These are phyloP conservation scores for Ophion ellenae DNA, from an alignment of 2,888 invertebrate species.

Conservation along the genomic window DNA sequence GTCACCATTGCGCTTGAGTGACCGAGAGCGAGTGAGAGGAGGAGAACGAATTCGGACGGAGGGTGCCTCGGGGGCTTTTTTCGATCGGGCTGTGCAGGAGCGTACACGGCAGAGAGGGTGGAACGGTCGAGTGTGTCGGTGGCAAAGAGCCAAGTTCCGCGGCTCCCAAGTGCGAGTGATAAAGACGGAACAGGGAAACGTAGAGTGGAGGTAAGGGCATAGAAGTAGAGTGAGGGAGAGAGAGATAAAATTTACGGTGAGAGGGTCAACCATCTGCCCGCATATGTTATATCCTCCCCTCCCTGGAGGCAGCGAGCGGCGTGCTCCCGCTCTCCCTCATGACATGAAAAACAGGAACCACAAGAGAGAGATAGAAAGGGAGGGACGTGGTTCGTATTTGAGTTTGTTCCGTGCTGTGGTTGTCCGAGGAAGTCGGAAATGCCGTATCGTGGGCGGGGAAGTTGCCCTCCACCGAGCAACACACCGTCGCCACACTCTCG, in stretches of 20 bases:
- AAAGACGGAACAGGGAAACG: constrained; percentile 26
- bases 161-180: constrained; percentile 49
- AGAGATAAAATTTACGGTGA: constrained; percentile 65
- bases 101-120: constrained; percentile 54
- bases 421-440: constrained; percentile 76
- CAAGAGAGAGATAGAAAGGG: constrained; percentile 49
- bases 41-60: constrained; percentile 62
- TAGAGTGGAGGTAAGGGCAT: constrained; percentile 50
- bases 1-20: constrained; percentile 25
- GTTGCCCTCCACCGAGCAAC: constrained; percentile 45
- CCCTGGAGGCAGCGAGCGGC: constrained; percentile 61
- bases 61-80: constrained; percentile 77
- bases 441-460: constrained; percentile 67
- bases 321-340: constrained; percentile 58
- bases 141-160: constrained; percentile 61
- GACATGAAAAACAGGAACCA: constrained; percentile 74
- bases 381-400: constrained; percentile 35
- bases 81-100: constrained; percentile 70
- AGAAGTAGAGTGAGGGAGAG: constrained; percentile 23
- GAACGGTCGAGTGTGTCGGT: constrained; percentile 51
- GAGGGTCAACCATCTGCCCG: constrained; percentile 80
- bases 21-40: constrained; percentile 29
- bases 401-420: constrained; percentile 40
- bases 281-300: constrained; percentile 79
- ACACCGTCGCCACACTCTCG: constrained; percentile 51